A percentile compares a stretch with the other conserved stretches of the same genome.
phyloP scores from a whole-genome alignment of 2,113 vertebrate genomes.

The Dromiciops gliroides region DNA sequence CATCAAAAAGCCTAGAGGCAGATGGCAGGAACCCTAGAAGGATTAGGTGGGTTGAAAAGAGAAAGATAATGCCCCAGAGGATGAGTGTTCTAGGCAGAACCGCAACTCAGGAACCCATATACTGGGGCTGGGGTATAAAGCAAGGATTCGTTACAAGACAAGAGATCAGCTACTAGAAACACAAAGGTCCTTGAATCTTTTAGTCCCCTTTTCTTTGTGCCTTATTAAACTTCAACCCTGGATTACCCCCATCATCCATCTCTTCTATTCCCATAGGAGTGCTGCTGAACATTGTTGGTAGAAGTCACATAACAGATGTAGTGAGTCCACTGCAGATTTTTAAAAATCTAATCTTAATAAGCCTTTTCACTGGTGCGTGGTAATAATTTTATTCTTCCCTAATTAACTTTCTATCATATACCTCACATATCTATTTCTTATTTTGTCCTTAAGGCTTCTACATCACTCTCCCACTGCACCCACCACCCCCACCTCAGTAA shows the following conservation, averaged over 20 bases:
- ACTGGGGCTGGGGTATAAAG: background rate
- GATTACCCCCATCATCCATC: background rate
- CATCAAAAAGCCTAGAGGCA: background rate
- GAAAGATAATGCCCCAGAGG: background rate
- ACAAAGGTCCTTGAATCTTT: background rate
- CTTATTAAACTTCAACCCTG: background rate
- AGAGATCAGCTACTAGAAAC: background rate
- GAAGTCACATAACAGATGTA: background rate
- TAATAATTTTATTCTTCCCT: background rate
- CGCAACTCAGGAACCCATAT: background rate
- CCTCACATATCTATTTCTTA: background rate
- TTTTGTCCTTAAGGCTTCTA: background rate
- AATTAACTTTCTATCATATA: background rate
- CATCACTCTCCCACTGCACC: background rate
- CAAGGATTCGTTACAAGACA: background rate
- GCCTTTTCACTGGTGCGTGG: background rate
- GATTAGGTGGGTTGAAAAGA: background rate
- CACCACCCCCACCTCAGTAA: background rate
- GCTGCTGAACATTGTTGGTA: background rate
- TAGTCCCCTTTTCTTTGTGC: background rate
- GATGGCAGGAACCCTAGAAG: background rate
- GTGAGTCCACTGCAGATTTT: background rate
- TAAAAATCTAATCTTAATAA: background rate
- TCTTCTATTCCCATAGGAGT: background rate
- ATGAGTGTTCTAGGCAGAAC: background rate